Evolutionary conservation across 2,888 invertebrate species (phyloP), one percentile per base, ranked within the genome.

Genomic region (Drosophila leonis): DNA sequence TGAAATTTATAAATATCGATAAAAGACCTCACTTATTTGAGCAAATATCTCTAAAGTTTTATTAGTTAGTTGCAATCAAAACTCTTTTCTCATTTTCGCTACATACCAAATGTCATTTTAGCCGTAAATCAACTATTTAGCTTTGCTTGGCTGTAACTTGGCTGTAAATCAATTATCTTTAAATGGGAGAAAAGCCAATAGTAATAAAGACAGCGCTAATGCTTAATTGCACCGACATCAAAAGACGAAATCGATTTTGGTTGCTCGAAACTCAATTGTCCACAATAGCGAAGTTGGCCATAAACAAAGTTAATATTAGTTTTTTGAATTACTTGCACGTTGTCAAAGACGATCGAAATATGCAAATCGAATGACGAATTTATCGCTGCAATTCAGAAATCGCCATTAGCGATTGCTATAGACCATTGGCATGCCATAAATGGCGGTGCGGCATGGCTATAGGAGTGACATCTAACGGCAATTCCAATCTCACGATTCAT

Each of bases 401-500:
- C 49, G 20, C 51, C 29, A 15, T 13, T 59, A 63, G 15, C 67
- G 31, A 59, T 42, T 66, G 62, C 49, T 56, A 57, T 13, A 18
- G 8, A 39, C 29, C 39, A 39, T 81, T 78, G 59, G 61, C 80
- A 70, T 72, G 86, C 83, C 83, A 66, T 60, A 69, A 65, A 63
- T 33, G 80, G 31, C 10, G 10, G 6, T 15, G 29, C 7, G 44
- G 24, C 10, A 0, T 42, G 12, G 2, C 18, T 37, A 8, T n/a
- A 20, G n/a, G 35, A 35, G 18, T 57, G 65, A 65, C 66, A 67
- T 71, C 78, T 83, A 87, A 81, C 79, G 84, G 78, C 78, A 75
- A 79, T 71, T 46, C 41, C 61, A 65, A 75, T 48, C 64, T 10
- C 46, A 67, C 71, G 61, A 75, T 15, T 72, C 60, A 29, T 0